Conservation (phyloP, 2,113 vertebrate genomes). For the Scomber scombrus region DNA sequence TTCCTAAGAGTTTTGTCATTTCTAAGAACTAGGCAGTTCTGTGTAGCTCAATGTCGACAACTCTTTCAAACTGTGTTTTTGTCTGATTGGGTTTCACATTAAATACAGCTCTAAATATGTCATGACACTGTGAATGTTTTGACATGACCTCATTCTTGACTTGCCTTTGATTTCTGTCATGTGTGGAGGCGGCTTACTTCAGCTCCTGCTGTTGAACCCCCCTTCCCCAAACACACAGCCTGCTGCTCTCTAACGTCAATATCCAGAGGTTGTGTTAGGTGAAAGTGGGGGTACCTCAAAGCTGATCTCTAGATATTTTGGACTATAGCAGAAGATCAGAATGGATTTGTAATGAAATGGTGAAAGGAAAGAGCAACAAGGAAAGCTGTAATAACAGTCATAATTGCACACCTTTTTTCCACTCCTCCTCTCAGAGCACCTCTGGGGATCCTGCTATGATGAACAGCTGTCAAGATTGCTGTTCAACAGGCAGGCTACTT, state of each 20-base stretch:
- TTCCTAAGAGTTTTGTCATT: neutral
- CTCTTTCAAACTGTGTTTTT: constrained; percentile 45
- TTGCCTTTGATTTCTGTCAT: constrained; percentile 61
- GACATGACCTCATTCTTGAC: constrained; percentile 65
- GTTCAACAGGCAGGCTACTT: constrained; percentile 62
- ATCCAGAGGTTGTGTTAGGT: constrained; percentile 44
- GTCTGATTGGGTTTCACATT: constrained; percentile 52
- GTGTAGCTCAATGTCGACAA: constrained; percentile 30
- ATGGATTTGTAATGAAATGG: constrained; percentile 50
- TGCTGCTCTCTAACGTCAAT: constrained; percentile 20
- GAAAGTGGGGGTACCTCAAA: constrained; percentile 34
- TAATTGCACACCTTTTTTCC: constrained; percentile 18
- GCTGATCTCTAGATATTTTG: constrained; percentile 29
- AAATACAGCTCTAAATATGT: constrained; percentile 50
- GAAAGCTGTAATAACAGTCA: constrained; percentile 50
- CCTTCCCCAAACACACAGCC: neutral
- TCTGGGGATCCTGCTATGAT: constrained; percentile 29
- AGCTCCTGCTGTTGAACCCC: constrained; percentile 50
- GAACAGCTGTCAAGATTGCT: constrained; percentile 64
- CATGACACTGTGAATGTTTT: constrained; percentile 50
- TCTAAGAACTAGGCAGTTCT: constrained; percentile 20
- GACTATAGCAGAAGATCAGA: constrained; percentile 52
- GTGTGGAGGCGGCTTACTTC: constrained; percentile 52
- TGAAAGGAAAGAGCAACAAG: constrained; percentile 40
- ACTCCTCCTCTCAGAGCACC: constrained; percentile 29